These are phyloP conservation scores for Griposia aprilina DNA, from an alignment of 2,888 invertebrate genomes.

Conservation along the genomic window DNA sequence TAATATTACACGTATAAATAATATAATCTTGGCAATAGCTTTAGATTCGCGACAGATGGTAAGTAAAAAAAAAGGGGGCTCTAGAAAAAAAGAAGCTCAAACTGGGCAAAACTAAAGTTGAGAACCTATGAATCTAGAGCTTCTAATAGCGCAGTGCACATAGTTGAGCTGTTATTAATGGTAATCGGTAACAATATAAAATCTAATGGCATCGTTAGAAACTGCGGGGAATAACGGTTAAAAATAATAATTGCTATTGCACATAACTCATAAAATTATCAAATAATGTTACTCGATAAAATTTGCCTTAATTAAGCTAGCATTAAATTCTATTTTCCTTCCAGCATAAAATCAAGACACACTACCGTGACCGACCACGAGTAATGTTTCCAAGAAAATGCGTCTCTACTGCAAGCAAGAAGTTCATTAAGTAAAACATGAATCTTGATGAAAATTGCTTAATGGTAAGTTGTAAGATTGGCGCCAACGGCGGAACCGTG, in stretches of 20 bases:
- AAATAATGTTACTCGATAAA: slow-evolving; percentile 31
- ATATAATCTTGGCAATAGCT: too few relatives aligned
- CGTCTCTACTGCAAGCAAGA: slow-evolving; percentile 68
- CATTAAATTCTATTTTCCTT: slow-evolving; percentile 37
- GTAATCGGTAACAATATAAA: slow-evolving; percentile 33
- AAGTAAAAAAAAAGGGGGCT: too few relatives aligned
- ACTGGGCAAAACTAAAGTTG: too few relatives aligned
- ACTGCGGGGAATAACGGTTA: slow-evolving; percentile 12
- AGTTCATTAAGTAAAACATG: slow-evolving; percentile 81
- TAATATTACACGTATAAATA: too few relatives aligned
- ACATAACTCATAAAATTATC: slow-evolving; percentile 18
- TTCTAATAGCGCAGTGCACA: slow-evolving; percentile 4
- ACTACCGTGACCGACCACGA: slow-evolving; percentile 39
- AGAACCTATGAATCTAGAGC: not conserved
- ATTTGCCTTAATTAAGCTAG: slow-evolving; percentile 34
- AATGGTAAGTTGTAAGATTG: slow-evolving; percentile 82
- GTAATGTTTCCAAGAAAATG: slow-evolving; percentile 65
- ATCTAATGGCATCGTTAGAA: slow-evolving; percentile 36
- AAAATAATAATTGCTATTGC: slow-evolving; percentile 17
- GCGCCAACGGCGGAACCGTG: slow-evolving; percentile 72
- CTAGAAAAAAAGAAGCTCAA: too few relatives aligned
- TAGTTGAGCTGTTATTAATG: slow-evolving; percentile 15
- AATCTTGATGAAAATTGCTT: slow-evolving; percentile 85
- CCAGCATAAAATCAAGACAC: slow-evolving; percentile 41
- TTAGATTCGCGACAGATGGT: too few relatives aligned